A percentile compares a stretch with the other conserved stretches of the same genome.
These are phyloP conservation scores for Mactromeris polynyma DNA, from an alignment of 2,888 invertebrate genomes.

Conservation along the genomic window DNA sequence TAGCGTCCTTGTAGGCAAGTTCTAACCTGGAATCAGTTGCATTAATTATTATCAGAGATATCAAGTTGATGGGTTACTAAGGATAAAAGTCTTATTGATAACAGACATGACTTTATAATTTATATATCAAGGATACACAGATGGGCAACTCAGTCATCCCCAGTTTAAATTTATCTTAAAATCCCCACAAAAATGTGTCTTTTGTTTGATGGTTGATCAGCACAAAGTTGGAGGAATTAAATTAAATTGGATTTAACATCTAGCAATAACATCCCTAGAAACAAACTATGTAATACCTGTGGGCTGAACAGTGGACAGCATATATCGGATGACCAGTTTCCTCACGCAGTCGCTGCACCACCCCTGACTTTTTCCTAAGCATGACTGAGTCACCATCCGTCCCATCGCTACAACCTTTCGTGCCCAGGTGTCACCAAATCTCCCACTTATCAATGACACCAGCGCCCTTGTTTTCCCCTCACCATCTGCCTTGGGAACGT, in stretches of 20 bases:
- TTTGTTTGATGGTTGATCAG: neutral
- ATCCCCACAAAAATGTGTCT: neutral
- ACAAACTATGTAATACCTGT: neutral
- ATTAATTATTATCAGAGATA: too few species aligned
- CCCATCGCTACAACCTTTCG: slow-evolving; percentile 4
- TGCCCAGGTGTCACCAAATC: slow-evolving; percentile 31
- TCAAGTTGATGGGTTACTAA: too few species aligned
- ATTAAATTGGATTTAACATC: neutral
- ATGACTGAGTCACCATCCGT: slow-evolving; percentile 34
- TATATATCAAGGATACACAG: neutral
- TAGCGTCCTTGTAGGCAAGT: slow-evolving; percentile 41
- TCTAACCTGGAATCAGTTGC: slow-evolving; percentile 45
- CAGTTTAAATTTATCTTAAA: too few species aligned
- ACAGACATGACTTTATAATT: neutral
- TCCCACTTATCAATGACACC: neutral
- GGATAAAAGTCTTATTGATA: too few species aligned
- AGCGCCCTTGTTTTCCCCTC: neutral
- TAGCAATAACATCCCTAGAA: neutral
- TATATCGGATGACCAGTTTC: neutral
- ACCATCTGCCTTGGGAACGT: neutral
- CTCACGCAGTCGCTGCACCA: neutral
- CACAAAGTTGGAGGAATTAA: neutral
- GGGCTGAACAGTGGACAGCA: slow-evolving; percentile 26
- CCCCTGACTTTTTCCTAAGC: slow-evolving; percentile 11
- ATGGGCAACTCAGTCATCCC: neutral